Evolutionary conservation across 92 coral and sea anemone species (phyloP), one percentile per base, ranked within the genome.

Genomic region (Parazoanthus atlanticus): DNA sequence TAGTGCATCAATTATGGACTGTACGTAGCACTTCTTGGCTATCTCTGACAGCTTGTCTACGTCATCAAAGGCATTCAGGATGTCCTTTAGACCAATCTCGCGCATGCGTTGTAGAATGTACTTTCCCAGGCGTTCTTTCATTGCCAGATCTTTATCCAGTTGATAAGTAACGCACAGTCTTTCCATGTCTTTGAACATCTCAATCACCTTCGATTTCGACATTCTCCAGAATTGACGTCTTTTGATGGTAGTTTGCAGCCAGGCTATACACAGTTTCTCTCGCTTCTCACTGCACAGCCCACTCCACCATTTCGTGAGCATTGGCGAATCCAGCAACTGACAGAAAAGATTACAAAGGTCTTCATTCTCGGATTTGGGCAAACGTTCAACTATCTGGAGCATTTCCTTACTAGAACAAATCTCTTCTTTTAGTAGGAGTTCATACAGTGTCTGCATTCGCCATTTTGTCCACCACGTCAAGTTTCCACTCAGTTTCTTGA

Each of bases 371-470:
- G 87, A 69, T 2, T 23, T 6, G 32, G 26, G n/a, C 17, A 84
- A 26, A 12, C n/a, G 76, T 26, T 67, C 19, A 1, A 84, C 78
- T 69, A 84, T 84, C 64, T 41, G 41, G 5, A 84, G 26, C 87
- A 84, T 70, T 7, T 84, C 41, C 8, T 69, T 17, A 13, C 67
- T 32, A 21, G 87, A 40, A 8, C 40, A 69, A 10, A 84, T 43
- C 67, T 84, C 78, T 2, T 84, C 87, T 69, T 84, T 84, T 21
- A 36, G 40, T 5, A 67, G 26, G 64, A 84, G 28, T 26, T 40
- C 40, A 15, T 26, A 40, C 11, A 84, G 43, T 7, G 49, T 70
- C 67, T n/a, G 40, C 47, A n/a, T 5, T 84, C 87, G 76, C 29
- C 29, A 64, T 43, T n/a, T 69, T 69, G 6, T 3, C 87, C 87